A percentile compares a stretch with the other conserved stretches of the same genome.
These are phyloP conservation scores for Eulemur coronatus DNA, from an alignment of 2,797 vertebrate species.

Conservation along the genomic window DNA sequence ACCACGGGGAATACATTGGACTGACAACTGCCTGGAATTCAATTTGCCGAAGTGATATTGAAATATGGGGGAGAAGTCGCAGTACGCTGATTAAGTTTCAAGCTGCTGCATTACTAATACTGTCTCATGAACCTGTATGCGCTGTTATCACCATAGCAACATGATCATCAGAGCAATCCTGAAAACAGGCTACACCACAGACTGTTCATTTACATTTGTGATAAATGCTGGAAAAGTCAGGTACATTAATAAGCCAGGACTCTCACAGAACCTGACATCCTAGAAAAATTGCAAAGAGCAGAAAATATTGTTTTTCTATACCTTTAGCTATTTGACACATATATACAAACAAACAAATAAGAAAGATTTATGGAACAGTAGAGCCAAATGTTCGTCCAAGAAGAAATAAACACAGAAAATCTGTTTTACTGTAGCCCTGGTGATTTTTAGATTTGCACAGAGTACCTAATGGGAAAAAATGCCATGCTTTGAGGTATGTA, in stretches of 20 bases:
- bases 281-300: conserved; percentile 65
- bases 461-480: not conserved
- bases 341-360: conserved; percentile 61
- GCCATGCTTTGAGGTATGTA: not conserved
- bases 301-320: conserved; percentile 54
- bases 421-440: not conserved
- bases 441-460: conserved; percentile 9
- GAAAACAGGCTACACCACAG: conserved; percentile 64
- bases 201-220: conserved; percentile 82
- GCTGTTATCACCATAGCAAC: conserved; percentile 84
- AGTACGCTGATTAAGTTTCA: conserved; percentile 83
- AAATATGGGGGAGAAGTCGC: conserved; percentile 80
- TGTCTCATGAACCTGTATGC: conserved; percentile 79
- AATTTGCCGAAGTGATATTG: conserved; percentile 84
- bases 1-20: conserved; percentile 81
- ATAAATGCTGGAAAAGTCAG: conserved; percentile 72
- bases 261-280: conserved; percentile 18
- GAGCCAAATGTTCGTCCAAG: conserved; percentile 19
- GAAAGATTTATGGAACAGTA: conserved; percentile 17
- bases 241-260: conserved; percentile 71
- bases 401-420: conserved; percentile 34
- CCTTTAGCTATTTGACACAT: conserved; percentile 43
- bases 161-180: conserved; percentile 78
- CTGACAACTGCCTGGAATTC: conserved; percentile 85
- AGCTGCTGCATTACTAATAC: conserved; percentile 82